Percentiles rank a stretch among this genome's conserved stretches.
phyloP scores from a whole-genome alignment of 2,113 vertebrate genomes.

The Nycticryphes semicollaris region DNA sequence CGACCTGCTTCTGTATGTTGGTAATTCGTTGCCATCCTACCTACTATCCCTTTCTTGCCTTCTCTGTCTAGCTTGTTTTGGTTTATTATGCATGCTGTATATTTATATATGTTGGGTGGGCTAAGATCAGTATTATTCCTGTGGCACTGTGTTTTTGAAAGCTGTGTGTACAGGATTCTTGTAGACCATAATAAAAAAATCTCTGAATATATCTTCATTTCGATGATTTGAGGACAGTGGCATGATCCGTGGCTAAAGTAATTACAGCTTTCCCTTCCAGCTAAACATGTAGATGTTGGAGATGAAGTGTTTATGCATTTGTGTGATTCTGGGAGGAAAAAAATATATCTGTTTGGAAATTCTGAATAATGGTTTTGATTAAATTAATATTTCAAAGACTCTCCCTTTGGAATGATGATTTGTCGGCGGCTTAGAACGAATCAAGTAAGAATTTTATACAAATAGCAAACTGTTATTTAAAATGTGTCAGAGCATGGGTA shows the following conservation, averaged over 20 bases:
- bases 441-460: background rate
- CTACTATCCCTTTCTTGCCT: background rate
- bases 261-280: background rate
- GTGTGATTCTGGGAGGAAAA: background rate
- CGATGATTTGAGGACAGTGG: background rate
- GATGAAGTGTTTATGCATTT: background rate
- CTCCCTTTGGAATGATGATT: background rate
- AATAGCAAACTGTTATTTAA: background rate
- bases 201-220: background rate
- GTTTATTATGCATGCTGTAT: background rate
- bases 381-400: background rate
- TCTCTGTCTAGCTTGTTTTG: background rate
- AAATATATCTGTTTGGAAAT: background rate
- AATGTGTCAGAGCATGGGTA: background rate
- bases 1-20: background rate
- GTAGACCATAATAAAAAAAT: background rate
- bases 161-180: background rate
- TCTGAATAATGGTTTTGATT: constrained; percentile 18
- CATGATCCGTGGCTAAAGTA: background rate
- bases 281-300: background rate
- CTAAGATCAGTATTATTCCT: background rate
- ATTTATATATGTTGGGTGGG: background rate
- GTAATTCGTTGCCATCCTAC: background rate
- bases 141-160: background rate
- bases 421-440: background rate